Evolutionary conservation across 2,113 vertebrate genomes (phyloP).

Genomic region (Aspidoscelis tigris): DNA sequence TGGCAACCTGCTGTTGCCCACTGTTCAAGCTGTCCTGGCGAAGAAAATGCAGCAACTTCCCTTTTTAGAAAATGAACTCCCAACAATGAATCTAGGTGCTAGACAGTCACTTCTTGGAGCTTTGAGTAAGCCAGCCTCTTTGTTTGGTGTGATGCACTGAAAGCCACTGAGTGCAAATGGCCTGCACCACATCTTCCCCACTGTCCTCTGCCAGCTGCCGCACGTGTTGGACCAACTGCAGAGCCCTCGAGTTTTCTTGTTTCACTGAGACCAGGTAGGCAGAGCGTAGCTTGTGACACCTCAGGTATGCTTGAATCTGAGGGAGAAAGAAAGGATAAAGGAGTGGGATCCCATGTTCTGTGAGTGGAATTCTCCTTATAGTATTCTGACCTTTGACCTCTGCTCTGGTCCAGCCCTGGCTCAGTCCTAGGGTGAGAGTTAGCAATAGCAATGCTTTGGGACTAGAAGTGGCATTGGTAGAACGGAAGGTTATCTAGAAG

Average conservation of each 20-base stretch:
- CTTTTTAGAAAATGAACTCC: background rate
- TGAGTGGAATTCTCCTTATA: background rate
- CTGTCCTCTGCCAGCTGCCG: slow-evolving; percentile 81
- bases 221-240: slow-evolving; percentile 88
- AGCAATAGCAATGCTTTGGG: too few relatives aligned
- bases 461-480: too few relatives aligned
- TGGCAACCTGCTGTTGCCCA: background rate
- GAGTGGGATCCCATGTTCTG: background rate
- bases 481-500: too few relatives aligned
- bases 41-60: background rate
- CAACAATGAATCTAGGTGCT: rapidly evolving
- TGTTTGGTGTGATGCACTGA: slow-evolving; percentile 80
- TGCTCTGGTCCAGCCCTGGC: background rate
- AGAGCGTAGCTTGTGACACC: slow-evolving; percentile 89
- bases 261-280: slow-evolving; percentile 94
- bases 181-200: slow-evolving; percentile 85
- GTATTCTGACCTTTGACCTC: background rate
- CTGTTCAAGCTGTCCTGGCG: background rate
- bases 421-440: background rate
- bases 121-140: slow-evolving; percentile 60
- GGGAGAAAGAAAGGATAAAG: background rate
- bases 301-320: slow-evolving; percentile 92
- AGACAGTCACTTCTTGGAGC: slow-evolving; percentile 65
- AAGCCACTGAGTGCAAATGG: slow-evolving; percentile 95
- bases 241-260: slow-evolving; percentile 82